Evolutionary conservation across 2,797 vertebrate genomes (phyloP), one percentile per base, ranked within the genome.

Genomic region (Nothura maculosa): DNA sequence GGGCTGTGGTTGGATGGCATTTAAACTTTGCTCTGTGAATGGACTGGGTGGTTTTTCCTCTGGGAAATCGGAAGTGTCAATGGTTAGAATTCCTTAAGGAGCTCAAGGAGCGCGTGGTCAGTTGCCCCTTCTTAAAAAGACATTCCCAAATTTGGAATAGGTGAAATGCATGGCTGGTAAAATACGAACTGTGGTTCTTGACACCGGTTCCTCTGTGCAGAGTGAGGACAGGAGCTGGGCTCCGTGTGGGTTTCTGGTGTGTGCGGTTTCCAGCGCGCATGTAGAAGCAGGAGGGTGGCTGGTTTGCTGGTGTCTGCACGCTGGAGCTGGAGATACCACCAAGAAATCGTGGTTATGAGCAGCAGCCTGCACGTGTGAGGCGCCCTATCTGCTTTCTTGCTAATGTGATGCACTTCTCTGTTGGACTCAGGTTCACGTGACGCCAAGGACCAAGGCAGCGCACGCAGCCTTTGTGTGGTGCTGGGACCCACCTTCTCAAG

Each of bases 351-450:
- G 45, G 27, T 7, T 77, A 18, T 80, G 36, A 14, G 40, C 90
- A 77, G 21, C 40, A 89, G 22, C 6, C 48, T 80, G 60, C 20
- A 47, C 70, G 8, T 20, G 25, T 1, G 1, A 91, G n/a, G 43
- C 83, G 85, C 22, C 87, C 15, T 83, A 9, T 94, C 4, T 82
- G 69, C 25, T 89, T 82, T 91, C 25, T 66, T 96, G 86, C 50
- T 92, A 11, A 94, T 82, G 19, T 50, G 24, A 17, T 74, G 19
- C 91, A 38, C 68, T 94, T 92, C 75, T 89, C 55, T 93, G 6
- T 81, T 90, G 22, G 19, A 43, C 88, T 84, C 93, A 98, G 97
- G 95, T 93, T 95, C 80, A 54, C 7, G 3, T 91, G 66, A 62
- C 94, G 11, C 91, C 90, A 88, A 70, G 72, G 83, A 95, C 95